These are phyloP conservation scores for Arrhopalites spinosus DNA, from an alignment of 2,888 invertebrate genomes.

Conservation along the genomic window DNA sequence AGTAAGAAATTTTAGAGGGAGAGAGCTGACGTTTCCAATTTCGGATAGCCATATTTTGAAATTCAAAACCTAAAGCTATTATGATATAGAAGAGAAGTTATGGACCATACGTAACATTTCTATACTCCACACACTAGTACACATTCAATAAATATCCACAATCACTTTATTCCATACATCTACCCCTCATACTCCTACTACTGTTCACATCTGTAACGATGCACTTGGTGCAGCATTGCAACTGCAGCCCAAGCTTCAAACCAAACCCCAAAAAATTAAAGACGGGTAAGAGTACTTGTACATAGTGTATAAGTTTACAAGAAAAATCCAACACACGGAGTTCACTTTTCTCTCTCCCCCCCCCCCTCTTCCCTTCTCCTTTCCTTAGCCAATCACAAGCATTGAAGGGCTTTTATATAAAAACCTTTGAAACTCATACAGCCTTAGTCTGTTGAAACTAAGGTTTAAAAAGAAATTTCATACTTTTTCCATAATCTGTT, in stretches of 20 bases:
- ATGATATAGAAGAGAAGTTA: not conserved
- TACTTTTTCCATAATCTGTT: no score
- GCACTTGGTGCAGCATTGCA: not conserved
- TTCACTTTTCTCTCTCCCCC: not conserved
- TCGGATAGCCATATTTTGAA: conserved; percentile 18
- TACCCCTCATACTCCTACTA: no score
- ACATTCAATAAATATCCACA: not conserved
- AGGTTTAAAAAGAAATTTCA: no score
- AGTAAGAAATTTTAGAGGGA: not conserved
- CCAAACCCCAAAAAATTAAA: not conserved
- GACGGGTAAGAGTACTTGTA: not conserved
- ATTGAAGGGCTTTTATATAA: no score
- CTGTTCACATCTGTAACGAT: not conserved
- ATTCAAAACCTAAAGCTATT: conserved; percentile 12
- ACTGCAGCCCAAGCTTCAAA: not conserved
- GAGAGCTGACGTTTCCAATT: not conserved
- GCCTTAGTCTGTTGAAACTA: no score
- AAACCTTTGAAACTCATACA: no score
- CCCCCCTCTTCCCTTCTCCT: not conserved
- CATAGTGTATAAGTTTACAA: not conserved
- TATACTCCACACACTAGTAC: not conserved
- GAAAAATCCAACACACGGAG: not conserved
- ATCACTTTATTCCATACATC: not conserved
- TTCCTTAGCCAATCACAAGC: not conserved
- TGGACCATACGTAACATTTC: not conserved